A percentile compares a stretch with the other conserved stretches of the same genome.
phyloP scores from a whole-genome alignment of 37 sponge, comb jelly and placozoan species.

The Cladorhizidae sp. region DNA sequence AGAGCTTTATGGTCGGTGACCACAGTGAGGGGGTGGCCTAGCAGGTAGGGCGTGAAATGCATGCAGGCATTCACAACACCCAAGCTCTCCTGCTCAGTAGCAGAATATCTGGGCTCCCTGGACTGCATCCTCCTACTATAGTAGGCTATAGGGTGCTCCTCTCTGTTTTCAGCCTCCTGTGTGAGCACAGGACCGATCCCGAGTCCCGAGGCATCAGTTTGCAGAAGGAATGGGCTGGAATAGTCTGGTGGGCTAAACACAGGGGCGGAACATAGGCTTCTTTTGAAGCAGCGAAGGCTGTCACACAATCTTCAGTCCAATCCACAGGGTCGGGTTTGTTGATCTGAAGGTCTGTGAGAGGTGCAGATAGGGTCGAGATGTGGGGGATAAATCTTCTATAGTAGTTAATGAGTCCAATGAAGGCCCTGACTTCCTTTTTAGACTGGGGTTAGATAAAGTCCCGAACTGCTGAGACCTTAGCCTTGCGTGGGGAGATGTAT shows the following conservation, averaged over 20 bases:
- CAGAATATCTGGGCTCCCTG: background rate
- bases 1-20: conserved; percentile 2
- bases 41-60: background rate
- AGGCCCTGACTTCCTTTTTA: conserved; percentile 31
- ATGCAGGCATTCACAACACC: background rate
- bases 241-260: background rate
- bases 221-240: background rate
- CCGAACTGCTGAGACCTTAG: conserved; percentile 25
- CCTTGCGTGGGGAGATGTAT: background rate
- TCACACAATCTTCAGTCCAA: background rate
- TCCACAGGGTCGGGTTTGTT: background rate
- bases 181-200: background rate
- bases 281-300: background rate
- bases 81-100: background rate
- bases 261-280: background rate
- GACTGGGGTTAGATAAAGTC: conserved; percentile 7
- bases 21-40: background rate
- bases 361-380: conserved; percentile 12
- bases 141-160: conserved; percentile 3
- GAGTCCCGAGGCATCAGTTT: background rate
- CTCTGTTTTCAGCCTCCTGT: background rate
- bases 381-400: conserved; percentile 41
- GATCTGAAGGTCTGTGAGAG: conserved; percentile 19
- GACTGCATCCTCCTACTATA: background rate
- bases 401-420: conserved; percentile 44